Evolutionary conservation across 1,140 invertebrate genomes (phyloP).

Genomic region (Lordiphosa collinella): DNA sequence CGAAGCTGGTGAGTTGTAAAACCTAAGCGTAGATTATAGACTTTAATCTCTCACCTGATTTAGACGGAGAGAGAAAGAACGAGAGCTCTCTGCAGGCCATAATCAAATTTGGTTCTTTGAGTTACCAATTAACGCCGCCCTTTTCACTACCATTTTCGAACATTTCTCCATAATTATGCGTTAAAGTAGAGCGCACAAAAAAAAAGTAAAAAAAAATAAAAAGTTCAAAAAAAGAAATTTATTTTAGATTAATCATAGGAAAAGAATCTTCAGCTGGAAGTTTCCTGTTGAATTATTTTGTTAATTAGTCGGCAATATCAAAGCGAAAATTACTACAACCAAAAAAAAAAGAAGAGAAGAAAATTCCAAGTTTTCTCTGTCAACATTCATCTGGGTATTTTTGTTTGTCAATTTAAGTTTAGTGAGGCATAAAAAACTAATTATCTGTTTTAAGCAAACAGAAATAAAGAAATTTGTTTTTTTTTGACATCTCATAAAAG

Average conservation of each 20-base stretch:
- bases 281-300: conserved; percentile 74
- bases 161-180: conserved; percentile 67
- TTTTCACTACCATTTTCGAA: conserved; percentile 45
- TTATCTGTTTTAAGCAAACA: not conserved
- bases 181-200: conserved; percentile 63
- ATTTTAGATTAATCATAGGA: conserved; percentile 52
- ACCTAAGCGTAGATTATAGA: conserved; percentile 65
- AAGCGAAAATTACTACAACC: conserved; percentile 34
- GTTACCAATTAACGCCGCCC: conserved; percentile 64
- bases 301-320: conserved; percentile 61
- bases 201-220: conserved; percentile 19
- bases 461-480: too few species aligned
- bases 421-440: not conserved
- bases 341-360: not conserved
- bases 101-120: conserved; percentile 65
- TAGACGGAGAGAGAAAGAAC: not conserved
- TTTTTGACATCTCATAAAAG: too few species aligned
- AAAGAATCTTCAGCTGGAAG: conserved; percentile 46
- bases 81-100: too few species aligned
- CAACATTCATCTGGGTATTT: not conserved
- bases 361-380: not conserved
- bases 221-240: conserved; percentile 41
- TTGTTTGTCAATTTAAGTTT: conserved; percentile 1
- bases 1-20: conserved; percentile 68
- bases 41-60: conserved; percentile 48